These are phyloP conservation scores for Alethe castanea DNA, from an alignment of 2,113 vertebrate genomes.

Conservation along the genomic window DNA sequence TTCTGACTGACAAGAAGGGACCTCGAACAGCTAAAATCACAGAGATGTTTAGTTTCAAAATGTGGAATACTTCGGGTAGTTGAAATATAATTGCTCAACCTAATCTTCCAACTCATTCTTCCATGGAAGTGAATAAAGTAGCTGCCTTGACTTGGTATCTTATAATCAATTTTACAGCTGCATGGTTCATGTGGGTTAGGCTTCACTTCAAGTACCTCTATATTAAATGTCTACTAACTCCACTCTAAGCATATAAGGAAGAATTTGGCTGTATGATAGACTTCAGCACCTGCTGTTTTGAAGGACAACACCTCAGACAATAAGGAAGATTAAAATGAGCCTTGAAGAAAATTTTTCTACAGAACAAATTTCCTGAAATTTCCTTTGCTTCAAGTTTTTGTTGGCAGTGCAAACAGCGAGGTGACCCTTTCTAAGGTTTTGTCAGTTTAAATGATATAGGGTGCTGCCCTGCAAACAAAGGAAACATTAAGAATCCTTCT, in stretches of 20 bases:
- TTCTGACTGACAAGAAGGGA: neutral
- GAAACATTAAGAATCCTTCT: neutral
- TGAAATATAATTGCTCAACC: neutral
- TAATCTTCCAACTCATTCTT: neutral
- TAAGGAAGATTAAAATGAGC: neutral
- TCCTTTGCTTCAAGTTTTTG: neutral
- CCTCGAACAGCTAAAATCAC: neutral
- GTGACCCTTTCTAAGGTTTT: neutral
- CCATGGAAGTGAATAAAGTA: neutral
- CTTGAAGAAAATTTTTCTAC: neutral
- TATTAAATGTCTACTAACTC: neutral
- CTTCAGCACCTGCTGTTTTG: neutral
- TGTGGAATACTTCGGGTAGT: neutral
- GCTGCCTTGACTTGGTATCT: neutral
- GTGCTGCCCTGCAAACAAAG: neutral
- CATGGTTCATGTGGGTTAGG: neutral
- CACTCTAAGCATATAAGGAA: neutral
- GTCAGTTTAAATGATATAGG: neutral
- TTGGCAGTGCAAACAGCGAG: neutral
- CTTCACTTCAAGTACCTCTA: neutral
- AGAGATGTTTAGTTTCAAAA: neutral
- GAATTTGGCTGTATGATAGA: neutral
- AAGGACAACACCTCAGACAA: neutral
- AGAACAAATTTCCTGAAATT: neutral
- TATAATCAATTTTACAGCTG: neutral